These are phyloP conservation scores for Scatophagus argus DNA, from an alignment of 2,113 vertebrate species.

Conservation along the genomic window DNA sequence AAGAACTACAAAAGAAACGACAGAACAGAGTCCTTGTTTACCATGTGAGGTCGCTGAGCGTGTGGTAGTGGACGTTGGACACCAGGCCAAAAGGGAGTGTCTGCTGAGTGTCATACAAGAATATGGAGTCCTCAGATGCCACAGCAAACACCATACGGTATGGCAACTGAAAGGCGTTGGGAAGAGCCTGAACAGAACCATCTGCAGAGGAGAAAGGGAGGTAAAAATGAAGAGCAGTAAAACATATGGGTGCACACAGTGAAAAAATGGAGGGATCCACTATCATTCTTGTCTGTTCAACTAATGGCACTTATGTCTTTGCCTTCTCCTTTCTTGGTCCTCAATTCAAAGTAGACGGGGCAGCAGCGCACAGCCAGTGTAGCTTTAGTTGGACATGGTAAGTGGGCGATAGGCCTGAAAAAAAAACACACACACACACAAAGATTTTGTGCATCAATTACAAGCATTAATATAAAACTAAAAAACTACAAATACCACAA, in stretches of 20 bases:
- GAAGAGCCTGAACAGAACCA: constrained; percentile 61
- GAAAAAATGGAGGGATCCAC: not conserved
- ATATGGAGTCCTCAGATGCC: constrained; percentile 95
- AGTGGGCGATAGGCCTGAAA: constrained; percentile 92
- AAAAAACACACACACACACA: constrained; percentile 34
- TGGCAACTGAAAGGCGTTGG: constrained; percentile 85
- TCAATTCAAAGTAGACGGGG: constrained; percentile 92
- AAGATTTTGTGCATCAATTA: not conserved
- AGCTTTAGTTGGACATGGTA: constrained; percentile 93
- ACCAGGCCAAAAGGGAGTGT: constrained; percentile 93
- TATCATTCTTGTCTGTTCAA: not conserved
- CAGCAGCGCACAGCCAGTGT: constrained; percentile 98
- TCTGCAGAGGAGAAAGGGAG: constrained; percentile 74
- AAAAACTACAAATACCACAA: not conserved
- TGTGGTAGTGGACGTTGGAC: constrained; percentile 98
- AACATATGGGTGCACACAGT: not conserved
- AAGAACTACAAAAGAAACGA: not conserved
- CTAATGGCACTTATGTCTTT: not conserved
- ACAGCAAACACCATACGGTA: constrained; percentile 97
- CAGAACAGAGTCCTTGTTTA: constrained; percentile 64
- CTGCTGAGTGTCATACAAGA: constrained; percentile 96
- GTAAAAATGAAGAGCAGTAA: not conserved
- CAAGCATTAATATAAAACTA: not conserved
- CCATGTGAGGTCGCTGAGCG: constrained; percentile 97
- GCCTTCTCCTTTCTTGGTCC: constrained; percentile 84